Evolutionary conservation across 2,888 invertebrate genomes (phyloP), one percentile per base, ranked within the genome.

Genomic region (Tenthredo scrophulariae): DNA sequence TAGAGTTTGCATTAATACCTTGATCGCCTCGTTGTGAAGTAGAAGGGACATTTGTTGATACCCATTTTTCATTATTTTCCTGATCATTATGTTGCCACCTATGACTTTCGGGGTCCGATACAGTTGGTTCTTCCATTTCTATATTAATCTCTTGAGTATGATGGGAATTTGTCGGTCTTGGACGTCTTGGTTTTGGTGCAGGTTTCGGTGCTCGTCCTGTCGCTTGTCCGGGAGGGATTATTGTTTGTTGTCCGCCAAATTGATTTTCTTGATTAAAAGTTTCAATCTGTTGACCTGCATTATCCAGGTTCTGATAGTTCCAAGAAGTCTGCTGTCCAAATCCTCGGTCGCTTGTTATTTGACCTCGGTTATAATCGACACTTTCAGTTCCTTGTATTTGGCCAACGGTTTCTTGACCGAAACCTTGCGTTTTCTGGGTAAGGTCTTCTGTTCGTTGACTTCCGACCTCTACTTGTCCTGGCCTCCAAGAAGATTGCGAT

Each of bases 361-460:
- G 86, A 86, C 65, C 29, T 1, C 82, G 50, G 87, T 88, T 0
- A 86, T 75, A 33, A 18, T 37, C 72, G n/a, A 65, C 15, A 87
- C 87, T 85, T 85, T 87, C 84, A 37, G 46, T 62, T 75, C 89
- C 87, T 86, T 91, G 90, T 83, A 84, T n/a, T 33, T 86, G 89
- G 13, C 84, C 86, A n/a, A 86, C 84, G 70, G 90, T 87, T 87
- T 93, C 91, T 86, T 93, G 93, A 72, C 89, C 90, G 7, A 87
- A 87, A 62, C 90, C 86, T 87, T 91, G 90, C 85, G 87, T 86
- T 65, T 90, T 89, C 79, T 90, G 89, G 1, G 67, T 82, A 50
- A 86, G 86, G 82, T 50, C 85, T 87, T 74, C 87, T 62, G 67
- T 37, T 46, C 86, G 82, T 58, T 40, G 84, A 84, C 46, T 84